phyloP scores from a whole-genome alignment of 35 echinoderm and acorn worm genomes.

The Strongylocentrotus purpuratus region DNA sequence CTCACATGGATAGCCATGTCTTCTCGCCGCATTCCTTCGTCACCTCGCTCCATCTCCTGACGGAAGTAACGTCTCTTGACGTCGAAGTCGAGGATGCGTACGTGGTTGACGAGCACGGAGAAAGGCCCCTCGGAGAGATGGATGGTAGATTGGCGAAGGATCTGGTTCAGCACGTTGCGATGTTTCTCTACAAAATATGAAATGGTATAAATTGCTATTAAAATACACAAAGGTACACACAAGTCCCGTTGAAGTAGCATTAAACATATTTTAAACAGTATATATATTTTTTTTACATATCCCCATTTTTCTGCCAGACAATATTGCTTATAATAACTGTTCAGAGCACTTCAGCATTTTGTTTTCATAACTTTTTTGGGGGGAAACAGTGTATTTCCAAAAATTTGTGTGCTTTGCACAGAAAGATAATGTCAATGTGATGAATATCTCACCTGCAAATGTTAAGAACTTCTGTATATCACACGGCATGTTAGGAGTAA shows the following conservation, averaged over 20 bases:
- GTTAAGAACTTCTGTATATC: conserved; percentile 96
- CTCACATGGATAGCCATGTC: conserved; percentile 93
- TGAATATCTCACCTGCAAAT: conserved; percentile 88
- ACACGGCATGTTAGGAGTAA: conserved; percentile 85
- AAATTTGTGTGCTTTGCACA: no score
- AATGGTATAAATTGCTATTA: not conserved
- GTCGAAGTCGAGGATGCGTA: conserved; percentile 95
- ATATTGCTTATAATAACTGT: not conserved
- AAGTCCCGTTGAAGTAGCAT: not conserved
- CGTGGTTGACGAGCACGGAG: conserved; percentile 92
- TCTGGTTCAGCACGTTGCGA: conserved; percentile 91
- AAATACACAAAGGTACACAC: not conserved
- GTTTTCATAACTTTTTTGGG: no score
- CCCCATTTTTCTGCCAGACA: not conserved
- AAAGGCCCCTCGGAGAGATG: conserved; percentile 97
- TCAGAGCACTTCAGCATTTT: no score
- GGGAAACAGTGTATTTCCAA: no score
- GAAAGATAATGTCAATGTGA: not conserved
- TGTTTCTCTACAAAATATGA: conserved; percentile 73
- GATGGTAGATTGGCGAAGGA: conserved; percentile 89
- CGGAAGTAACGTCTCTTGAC: conserved; percentile 98
- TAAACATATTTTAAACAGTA: not conserved
- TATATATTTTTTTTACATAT: not conserved
- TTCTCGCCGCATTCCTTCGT: conserved; percentile 82
- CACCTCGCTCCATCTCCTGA: conserved; percentile 89